Conservation (phyloP, 2,888 invertebrate genomes). For the Oligia latruncula region DNA sequence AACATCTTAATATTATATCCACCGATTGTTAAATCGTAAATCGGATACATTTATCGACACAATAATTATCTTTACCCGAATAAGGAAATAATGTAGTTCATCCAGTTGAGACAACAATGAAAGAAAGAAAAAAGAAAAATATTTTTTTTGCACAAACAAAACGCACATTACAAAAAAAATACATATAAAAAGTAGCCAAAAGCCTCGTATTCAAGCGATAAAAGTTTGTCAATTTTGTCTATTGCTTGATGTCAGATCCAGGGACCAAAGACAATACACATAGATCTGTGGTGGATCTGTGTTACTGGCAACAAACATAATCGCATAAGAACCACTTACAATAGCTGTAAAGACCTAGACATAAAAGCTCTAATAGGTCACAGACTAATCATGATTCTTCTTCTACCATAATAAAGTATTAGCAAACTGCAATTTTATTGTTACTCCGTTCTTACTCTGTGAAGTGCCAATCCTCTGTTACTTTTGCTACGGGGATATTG, state of each 20-base stretch:
- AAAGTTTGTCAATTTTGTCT: too few species aligned
- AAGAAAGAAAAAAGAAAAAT: too few species aligned
- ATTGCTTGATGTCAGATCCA: too few species aligned
- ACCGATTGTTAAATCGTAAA: background rate
- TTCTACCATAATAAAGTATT: background rate
- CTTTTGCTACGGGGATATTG: background rate
- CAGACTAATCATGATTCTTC: background rate
- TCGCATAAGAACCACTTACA: background rate
- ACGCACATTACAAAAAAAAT: too few species aligned
- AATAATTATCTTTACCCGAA: background rate
- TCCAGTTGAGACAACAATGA: background rate
- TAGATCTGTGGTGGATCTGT: too few species aligned
- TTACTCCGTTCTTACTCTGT: background rate
- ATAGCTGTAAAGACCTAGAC: background rate
- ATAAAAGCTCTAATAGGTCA: background rate
- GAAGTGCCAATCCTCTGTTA: constrained; percentile 19
- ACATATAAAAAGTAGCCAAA: background rate
- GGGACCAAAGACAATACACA: too few species aligned
- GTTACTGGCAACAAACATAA: background rate
- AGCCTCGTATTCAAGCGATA: background rate
- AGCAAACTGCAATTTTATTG: constrained; percentile 15
- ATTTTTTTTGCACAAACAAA: background rate
- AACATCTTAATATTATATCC: too few species aligned
- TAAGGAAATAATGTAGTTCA: background rate
- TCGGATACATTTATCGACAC: background rate